Evolutionary conservation across 2,888 invertebrate species (phyloP).

Genomic region (Polydrusus cervinus): DNA sequence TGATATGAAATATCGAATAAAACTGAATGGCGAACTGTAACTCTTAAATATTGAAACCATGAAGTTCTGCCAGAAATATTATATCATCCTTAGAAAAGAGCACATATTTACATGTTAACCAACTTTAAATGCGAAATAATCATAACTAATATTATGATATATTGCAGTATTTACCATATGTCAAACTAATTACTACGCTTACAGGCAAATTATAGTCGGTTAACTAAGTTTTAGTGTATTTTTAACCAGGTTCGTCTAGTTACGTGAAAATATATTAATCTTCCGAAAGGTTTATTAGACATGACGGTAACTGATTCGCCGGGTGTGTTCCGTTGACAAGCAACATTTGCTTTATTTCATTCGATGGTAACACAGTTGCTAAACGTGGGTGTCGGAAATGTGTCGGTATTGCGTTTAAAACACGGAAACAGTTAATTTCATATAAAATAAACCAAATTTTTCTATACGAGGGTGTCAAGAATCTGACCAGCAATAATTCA

Average conservation of each 20-base stretch:
- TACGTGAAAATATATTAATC: constrained; percentile 18
- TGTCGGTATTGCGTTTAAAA: background rate
- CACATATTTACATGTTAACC: too few relatives aligned
- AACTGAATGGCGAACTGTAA: too few relatives aligned
- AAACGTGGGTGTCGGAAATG: background rate
- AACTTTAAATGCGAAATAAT: too few relatives aligned
- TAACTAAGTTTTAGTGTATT: background rate
- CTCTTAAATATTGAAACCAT: too few relatives aligned
- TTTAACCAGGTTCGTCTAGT: constrained; percentile 2
- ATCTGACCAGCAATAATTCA: too few relatives aligned
- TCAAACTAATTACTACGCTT: constrained; percentile 12
- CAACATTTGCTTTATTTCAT: constrained; percentile 15
- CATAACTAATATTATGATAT: background rate
- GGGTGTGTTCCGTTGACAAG: constrained; percentile 2
- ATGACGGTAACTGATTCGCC: constrained; percentile 1
- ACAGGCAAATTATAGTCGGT: constrained; percentile 7
- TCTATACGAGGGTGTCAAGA: too few relatives aligned
- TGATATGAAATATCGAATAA: too few relatives aligned
- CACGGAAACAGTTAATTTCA: background rate
- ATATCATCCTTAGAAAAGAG: too few relatives aligned
- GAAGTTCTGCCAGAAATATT: too few relatives aligned
- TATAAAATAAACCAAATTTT: background rate
- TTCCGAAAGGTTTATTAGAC: constrained; percentile 2
- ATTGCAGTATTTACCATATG: background rate
- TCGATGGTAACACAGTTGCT: constrained; percentile 2